Base-by-base conservation (phyloP, 2,888 invertebrate genomes). In the Aproaerema taeniolella region DNA sequence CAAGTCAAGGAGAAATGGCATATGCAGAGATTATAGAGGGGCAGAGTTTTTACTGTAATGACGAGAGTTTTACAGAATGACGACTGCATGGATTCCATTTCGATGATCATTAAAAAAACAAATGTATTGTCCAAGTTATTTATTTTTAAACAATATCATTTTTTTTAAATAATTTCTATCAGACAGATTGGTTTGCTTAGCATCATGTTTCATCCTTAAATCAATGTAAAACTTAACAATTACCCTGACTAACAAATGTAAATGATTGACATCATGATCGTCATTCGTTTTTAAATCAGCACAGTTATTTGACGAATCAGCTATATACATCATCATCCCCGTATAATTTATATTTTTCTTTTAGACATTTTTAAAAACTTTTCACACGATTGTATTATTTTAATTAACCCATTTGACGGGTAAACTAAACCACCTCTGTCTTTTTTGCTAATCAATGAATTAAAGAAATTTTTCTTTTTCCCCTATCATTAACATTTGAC, bases 41-140 rank as follows among this genome's bases (percentile, higher is more conserved):
- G n/a, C n/a, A n/a, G n/a, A n/a, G n/a, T n/a, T n/a, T n/a, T n/a
- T n/a, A n/a, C n/a, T n/a, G n/a, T n/a, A n/a, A n/a, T n/a, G n/a
- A n/a, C n/a, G n/a, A n/a, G n/a, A n/a, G n/a, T n/a, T n/a, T n/a
- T n/a, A n/a, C n/a, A n/a, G n/a, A n/a, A n/a, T n/a, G n/a, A n/a
- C n/a, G n/a, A n/a, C n/a, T n/a, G n/a, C n/a, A n/a, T n/a, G n/a
- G n/a, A n/a, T n/a, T n/a, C n/a, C n/a, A n/a, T n/a, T n/a, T n/a
- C n/a, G n/a, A n/a, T n/a, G n/a, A n/a, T n/a, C n/a, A n/a, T n/a
- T n/a, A n/a, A n/a, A n/a, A n/a, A n/a, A n/a, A n/a, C n/a, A n/a
- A n/a, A 26, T 26, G 26, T 26, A 26, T 26, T 26, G 4, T 26
- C n/a, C 26, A 26, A 26, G n/a, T 12, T 29, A 29, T 29, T 29